phyloP scores from a whole-genome alignment of 2,113 vertebrate species.

The Alethe castanea region DNA sequence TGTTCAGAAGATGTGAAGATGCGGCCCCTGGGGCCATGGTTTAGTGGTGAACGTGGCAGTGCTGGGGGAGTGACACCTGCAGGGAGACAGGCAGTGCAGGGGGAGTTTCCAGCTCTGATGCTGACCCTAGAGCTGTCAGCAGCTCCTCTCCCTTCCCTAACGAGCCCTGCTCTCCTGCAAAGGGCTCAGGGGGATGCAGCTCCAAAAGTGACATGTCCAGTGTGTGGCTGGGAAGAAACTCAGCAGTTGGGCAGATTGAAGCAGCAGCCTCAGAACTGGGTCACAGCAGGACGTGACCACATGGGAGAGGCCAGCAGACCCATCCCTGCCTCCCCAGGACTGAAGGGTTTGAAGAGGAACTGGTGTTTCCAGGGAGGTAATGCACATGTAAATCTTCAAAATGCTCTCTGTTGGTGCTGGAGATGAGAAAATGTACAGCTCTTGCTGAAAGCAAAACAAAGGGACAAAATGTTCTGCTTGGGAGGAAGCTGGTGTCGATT shows the following conservation, averaged over 20 bases:
- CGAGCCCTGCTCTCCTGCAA: not conserved
- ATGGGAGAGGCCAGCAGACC: not conserved
- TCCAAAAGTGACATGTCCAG: rapidly evolving
- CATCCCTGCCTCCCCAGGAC: not conserved
- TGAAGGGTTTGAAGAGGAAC: not conserved
- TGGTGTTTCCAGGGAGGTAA: not conserved
- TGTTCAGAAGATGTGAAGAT: not conserved
- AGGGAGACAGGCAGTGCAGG: not conserved
- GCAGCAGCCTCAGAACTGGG: not conserved
- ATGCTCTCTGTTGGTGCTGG: not conserved
- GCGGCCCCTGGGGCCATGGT: not conserved
- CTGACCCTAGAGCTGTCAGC: not conserved
- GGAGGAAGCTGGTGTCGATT: not conserved
- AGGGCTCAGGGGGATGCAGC: not conserved
- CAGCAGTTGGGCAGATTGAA: not conserved
- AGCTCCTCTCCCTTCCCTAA: not conserved
- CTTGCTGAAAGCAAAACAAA: not conserved
- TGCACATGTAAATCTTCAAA: not conserved
- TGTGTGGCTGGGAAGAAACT: not conserved
- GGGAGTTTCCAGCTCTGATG: not conserved
- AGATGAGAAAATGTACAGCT: not conserved
- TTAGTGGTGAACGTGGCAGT: not conserved
- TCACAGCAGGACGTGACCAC: not conserved
- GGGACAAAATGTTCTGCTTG: not conserved
- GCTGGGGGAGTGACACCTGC: not conserved